Evolutionary conservation across 1,140 invertebrate genomes (phyloP).

Genomic region (Drosophila nikananu): DNA sequence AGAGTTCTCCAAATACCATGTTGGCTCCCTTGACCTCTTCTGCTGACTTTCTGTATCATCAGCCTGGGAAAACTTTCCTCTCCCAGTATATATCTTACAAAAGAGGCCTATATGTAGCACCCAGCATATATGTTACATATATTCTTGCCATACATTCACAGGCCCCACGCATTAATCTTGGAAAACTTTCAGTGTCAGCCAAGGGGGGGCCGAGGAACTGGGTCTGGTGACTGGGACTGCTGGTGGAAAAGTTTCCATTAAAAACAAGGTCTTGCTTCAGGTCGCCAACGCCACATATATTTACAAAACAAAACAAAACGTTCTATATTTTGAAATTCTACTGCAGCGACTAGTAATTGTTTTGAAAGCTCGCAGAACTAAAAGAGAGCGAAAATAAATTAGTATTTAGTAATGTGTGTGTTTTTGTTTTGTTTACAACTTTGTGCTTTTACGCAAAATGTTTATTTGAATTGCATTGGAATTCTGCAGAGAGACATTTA

Average conservation of each 20-base stretch:
- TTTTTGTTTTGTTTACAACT: constrained; percentile 36
- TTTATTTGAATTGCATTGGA: constrained; percentile 46
- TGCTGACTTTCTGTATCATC: not conserved
- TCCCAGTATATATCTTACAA: constrained; percentile 3
- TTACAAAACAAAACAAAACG: constrained; percentile 38
- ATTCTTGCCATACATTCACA: not conserved
- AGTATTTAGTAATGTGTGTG: constrained; percentile 25
- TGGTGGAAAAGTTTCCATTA: constrained; percentile 51
- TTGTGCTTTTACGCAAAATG: constrained; percentile 46
- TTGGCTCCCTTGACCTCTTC: not conserved
- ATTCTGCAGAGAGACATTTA: constrained; percentile 36
- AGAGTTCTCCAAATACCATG: too few species aligned
- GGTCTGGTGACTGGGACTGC: too few species aligned
- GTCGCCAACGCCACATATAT: constrained; percentile 15
- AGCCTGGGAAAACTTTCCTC: not conserved
- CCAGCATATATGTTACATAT: not conserved
- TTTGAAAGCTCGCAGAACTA: constrained; percentile 27
- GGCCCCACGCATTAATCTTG: constrained; percentile 23
- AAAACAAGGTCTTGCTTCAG: constrained; percentile 39
- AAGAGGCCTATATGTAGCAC: constrained; percentile 2
- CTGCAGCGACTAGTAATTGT: constrained; percentile 6
- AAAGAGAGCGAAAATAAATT: constrained; percentile 10
- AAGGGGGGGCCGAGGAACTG: not conserved
- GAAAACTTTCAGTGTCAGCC: constrained; percentile 43
- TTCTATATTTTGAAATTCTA: constrained; percentile 30